phyloP scores from a whole-genome alignment of 2,797 vertebrate genomes.

The Rhinogobio ventralis region DNA sequence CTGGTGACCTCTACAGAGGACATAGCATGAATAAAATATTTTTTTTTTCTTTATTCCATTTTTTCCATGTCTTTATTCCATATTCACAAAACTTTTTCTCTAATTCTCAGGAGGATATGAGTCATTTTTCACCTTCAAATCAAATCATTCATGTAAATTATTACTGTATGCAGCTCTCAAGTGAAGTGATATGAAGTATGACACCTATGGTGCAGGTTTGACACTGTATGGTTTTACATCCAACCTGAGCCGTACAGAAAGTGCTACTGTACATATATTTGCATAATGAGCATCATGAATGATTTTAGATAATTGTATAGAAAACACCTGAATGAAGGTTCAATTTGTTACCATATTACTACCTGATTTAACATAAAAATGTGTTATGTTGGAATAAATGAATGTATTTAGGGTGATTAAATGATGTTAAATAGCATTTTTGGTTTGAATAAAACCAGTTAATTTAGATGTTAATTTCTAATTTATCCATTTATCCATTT shows the following conservation, averaged over 20 bases:
- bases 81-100: too few relatives aligned
- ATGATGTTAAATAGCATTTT: background rate
- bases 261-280: background rate
- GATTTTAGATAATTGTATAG: background rate
- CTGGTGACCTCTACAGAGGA: too few relatives aligned
- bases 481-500: background rate
- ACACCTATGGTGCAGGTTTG: background rate
- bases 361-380: background rate
- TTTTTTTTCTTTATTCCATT: too few relatives aligned
- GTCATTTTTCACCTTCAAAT: background rate
- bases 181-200: background rate
- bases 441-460: background rate
- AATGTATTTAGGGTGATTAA: background rate
- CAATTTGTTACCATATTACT: too few relatives aligned
- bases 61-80: too few relatives aligned
- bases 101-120: background rate
- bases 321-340: background rate
- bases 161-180: background rate
- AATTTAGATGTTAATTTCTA: background rate
- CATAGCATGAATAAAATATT: too few relatives aligned
- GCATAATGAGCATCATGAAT: conserved; percentile 1
- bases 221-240: background rate
- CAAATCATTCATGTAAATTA: conserved; percentile 8
- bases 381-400: background rate
- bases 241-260: background rate